Base-by-base conservation (phyloP, 2,888 invertebrate genomes). In the Lacanobia oleracea region DNA sequence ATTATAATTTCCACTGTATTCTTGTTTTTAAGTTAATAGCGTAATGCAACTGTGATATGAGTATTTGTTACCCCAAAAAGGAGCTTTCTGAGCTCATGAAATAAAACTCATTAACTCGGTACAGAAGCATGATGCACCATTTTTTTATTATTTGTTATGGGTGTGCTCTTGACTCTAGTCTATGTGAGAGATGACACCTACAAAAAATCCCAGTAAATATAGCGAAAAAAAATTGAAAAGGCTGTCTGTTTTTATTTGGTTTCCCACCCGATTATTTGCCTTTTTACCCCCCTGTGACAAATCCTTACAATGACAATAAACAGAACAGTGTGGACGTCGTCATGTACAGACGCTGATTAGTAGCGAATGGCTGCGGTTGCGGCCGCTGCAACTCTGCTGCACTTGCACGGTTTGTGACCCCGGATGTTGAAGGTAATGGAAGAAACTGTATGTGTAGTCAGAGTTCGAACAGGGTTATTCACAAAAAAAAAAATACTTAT, bases 311-410 rank as follows among this genome's bases (percentile, higher is more conserved):
- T 59, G 60, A 66, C 57, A 68, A 72, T 63, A 72, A 79, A 83
- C 68, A 74, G 56, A 33, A 51, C 21, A 67, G 69, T 73, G 54
- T 86, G 82, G 85, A 59, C 79, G 56, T 40, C 62, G 81, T 83
- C 82, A 83, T 86, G 86, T 79, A 86, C 88, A 87, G 89, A 88
- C 89, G 85, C 86, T 92, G 92, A 92, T 91, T 92, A 91, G 89
- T 84, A 88, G 86, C 85, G 85, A 86, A 82, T 77, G 85, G 85
- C 86, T 90, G 90, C 85, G 91, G 90, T 89, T 79, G 78, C 57
- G 85, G 82, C 84, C 70, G 72, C 79, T 86, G 84, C 86, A 77
- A 82, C 79, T 81, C 74, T 69, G 83, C 84, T 81, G 53, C 60
- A 69, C 14, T 53, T 51, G 51, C 57, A 48, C 69, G 65, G 68